Conservation (phyloP, 1,140 invertebrate genomes). For the Drosophila lowei region DNA sequence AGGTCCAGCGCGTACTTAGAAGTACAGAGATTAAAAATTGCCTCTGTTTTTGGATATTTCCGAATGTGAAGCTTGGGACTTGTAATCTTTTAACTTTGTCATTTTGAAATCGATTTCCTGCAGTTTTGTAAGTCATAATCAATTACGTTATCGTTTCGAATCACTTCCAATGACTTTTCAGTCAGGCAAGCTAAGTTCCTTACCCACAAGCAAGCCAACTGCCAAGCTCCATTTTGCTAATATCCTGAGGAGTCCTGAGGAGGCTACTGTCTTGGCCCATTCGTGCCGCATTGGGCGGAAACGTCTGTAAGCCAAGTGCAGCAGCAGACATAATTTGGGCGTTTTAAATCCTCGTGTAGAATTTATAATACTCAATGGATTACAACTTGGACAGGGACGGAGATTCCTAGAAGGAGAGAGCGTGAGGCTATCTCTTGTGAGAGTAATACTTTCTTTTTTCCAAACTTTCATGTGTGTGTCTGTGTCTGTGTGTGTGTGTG, state of each 20-base stretch:
- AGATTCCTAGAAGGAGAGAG: background rate
- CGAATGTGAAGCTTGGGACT: no score
- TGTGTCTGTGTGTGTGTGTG: slow-evolving; percentile 24
- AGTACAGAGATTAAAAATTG: no score
- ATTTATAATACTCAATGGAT: slow-evolving; percentile 51
- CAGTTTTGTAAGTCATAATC: no score
- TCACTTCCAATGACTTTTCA: no score
- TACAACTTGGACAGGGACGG: slow-evolving; percentile 22
- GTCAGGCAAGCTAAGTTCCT: no score
- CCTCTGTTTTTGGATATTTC: no score
- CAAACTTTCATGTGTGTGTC: background rate
- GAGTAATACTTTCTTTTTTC: slow-evolving; percentile 42
- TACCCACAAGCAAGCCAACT: background rate
- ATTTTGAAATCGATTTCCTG: no score
- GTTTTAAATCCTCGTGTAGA: slow-evolving; percentile 43
- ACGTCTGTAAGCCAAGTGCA: slow-evolving; percentile 34
- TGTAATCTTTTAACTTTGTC: no score
- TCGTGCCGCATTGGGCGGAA: background rate
- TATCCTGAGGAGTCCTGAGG: background rate
- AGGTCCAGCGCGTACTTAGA: no score
- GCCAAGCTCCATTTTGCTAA: slow-evolving; percentile 5
- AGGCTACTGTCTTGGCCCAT: background rate
- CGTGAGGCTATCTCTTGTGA: background rate
- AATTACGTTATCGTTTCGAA: no score
- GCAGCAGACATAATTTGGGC: slow-evolving; percentile 38